A percentile compares a stretch with the other conserved stretches of the same genome.
phyloP scores from a whole-genome alignment of 2,888 invertebrate genomes.

The Epirrhoe tristata region DNA sequence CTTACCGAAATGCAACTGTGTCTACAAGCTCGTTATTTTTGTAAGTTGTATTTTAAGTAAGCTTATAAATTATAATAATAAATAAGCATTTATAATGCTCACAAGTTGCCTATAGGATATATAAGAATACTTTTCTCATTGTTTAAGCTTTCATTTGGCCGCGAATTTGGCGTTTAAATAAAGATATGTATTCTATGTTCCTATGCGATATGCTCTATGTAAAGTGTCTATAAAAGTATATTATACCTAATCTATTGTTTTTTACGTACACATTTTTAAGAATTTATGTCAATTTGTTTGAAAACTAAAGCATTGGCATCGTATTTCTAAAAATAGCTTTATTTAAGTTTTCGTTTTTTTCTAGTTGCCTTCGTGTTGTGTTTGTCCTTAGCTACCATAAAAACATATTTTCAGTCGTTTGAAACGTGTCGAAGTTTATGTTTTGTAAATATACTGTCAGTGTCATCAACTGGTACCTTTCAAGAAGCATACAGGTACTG shows the following conservation, averaged over 20 bases:
- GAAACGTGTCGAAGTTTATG: no score
- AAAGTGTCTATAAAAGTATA: slow-evolving; percentile 36
- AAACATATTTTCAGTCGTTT: no score
- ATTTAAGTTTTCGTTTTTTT: no score
- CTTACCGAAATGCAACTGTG: neutral
- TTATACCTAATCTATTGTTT: slow-evolving; percentile 9
- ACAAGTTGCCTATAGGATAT: neutral
- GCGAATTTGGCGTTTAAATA: slow-evolving; percentile 23
- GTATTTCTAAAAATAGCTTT: neutral
- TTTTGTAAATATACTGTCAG: no score
- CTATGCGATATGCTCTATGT: slow-evolving; percentile 29
- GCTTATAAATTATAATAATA: neutral
- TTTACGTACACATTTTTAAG: neutral
- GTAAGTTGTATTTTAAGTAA: neutral
- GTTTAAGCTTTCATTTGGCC: slow-evolving; percentile 22
- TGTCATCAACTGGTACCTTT: no score
- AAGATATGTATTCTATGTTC: slow-evolving; percentile 31
- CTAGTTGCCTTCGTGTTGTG: no score
- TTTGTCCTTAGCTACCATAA: no score
- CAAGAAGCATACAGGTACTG: no score
- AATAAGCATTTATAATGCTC: neutral
- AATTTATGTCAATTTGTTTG: neutral
- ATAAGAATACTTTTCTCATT: neutral
- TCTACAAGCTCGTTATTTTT: neutral
- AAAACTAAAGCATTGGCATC: slow-evolving; percentile 2